Evolutionary conservation across 2,888 invertebrate genomes (phyloP).

Genomic region (Trichopoda pennipes): DNA sequence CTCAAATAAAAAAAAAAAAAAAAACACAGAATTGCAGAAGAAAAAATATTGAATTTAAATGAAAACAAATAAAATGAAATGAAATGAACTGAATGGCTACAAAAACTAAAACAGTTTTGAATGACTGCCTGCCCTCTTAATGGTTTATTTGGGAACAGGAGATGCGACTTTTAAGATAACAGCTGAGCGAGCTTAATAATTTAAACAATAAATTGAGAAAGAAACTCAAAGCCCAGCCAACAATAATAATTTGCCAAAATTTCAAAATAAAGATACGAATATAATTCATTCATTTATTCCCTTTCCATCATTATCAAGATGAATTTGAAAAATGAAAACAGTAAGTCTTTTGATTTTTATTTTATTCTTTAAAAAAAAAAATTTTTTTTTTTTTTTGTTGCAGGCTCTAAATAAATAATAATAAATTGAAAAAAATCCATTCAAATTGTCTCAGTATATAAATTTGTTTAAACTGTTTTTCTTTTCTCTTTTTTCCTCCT

Average conservation of each 20-base stretch:
- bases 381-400: slow-evolving; percentile 9
- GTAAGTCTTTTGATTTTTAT: slow-evolving; percentile 33
- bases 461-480: slow-evolving; percentile 10
- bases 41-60: slow-evolving; percentile 46
- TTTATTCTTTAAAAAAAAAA: neutral
- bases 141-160: slow-evolving; percentile 43
- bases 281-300: slow-evolving; percentile 35
- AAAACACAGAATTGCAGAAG: slow-evolving; percentile 15
- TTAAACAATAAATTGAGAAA: slow-evolving; percentile 58
- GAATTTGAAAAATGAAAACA: slow-evolving; percentile 69
- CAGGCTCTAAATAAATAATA: slow-evolving; percentile 40
- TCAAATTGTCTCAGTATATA: slow-evolving; percentile 30
- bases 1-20: slow-evolving; percentile 6
- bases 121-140: slow-evolving; percentile 58
- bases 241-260: slow-evolving; percentile 34
- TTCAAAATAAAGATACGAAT: neutral
- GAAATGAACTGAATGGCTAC: slow-evolving; percentile 19
- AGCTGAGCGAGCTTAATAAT: slow-evolving; percentile 64
- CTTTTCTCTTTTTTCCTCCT: neutral
- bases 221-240: neutral
- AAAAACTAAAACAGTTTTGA: slow-evolving; percentile 36
- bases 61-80: slow-evolving; percentile 48
- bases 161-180: slow-evolving; percentile 67
- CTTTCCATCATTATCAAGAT: slow-evolving; percentile 60
- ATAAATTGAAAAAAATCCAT: slow-evolving; percentile 51